phyloP scores from a whole-genome alignment of 2,113 vertebrate species.

The Rhombomys opimus region DNA sequence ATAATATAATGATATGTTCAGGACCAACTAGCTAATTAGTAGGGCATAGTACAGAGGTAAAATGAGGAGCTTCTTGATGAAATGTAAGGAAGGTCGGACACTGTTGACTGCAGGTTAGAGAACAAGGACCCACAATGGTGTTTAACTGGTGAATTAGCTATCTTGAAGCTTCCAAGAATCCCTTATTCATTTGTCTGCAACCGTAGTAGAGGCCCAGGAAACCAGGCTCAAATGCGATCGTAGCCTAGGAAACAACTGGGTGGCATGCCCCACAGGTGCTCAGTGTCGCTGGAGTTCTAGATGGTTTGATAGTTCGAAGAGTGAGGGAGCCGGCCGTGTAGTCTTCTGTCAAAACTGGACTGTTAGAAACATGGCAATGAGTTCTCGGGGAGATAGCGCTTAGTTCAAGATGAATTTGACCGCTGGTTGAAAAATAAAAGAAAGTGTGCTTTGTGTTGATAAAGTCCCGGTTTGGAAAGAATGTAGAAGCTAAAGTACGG shows the following conservation, averaged over 20 bases:
- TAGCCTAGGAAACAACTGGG: background rate
- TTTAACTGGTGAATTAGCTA: background rate
- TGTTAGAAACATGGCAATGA: background rate
- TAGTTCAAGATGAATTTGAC: background rate
- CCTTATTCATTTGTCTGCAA: background rate
- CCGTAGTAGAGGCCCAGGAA: background rate
- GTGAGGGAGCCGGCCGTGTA: background rate
- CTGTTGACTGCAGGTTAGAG: background rate
- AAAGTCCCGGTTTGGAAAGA: slow-evolving; percentile 8
- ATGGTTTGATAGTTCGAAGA: background rate
- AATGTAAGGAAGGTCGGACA: slow-evolving; percentile 36
- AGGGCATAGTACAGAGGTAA: background rate
- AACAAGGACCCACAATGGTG: background rate
- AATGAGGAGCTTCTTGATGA: background rate
- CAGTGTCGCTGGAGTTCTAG: background rate
- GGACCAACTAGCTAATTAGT: background rate
- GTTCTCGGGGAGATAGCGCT: background rate
- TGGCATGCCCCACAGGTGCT: background rate
- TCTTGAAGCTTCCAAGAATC: background rate
- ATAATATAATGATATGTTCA: background rate
- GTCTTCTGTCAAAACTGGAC: background rate
- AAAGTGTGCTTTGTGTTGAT: background rate
- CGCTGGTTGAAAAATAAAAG: background rate
- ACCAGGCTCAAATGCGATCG: background rate
- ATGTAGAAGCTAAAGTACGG: background rate